Base-by-base conservation (phyloP, 2,888 invertebrate species). In the Galeopsomyia nigrocyanea region DNA sequence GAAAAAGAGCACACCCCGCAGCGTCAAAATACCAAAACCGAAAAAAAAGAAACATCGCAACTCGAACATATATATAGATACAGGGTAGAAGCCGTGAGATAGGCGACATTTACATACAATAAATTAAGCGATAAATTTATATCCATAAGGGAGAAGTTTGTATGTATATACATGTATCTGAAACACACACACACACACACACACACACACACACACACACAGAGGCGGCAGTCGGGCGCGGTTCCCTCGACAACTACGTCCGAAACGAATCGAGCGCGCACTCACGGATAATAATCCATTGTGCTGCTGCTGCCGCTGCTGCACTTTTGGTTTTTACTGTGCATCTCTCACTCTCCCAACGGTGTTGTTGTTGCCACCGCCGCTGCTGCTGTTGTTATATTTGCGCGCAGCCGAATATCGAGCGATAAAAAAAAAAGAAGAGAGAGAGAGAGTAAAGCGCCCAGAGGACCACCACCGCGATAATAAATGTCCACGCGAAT, bases 111-210 rank as follows among this genome's bases (percentile, higher is more conserved):
- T 68, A 68, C 65, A 64, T 69, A 56, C 61, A 21, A 74, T 74
- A 73, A 69, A 69, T 73, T 73, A 69, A 73, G 66, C 65, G 61
- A 60, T 50, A 66, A 69, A 73, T 73, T 73, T 69, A 73, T 69
- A 73, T 73, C 65, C 73, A 66, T 63, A 66, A 66, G 62, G 62
- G 70, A 70, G 63, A 58, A 63, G 53, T 74, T 70, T 73, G 73
- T 73, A 70, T 70, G 66, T 39, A 39, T 39, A 3, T 39, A 3
- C n/a, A n/a, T n/a, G n/a, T n/a, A n/a, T n/a, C n/a, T n/a, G n/a
- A n/a, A n/a, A n/a, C n/a, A n/a, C n/a, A n/a, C n/a, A n/a, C n/a
- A n/a, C n/a, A n/a, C n/a, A n/a, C n/a, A n/a, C n/a, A n/a, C n/a
- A n/a, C n/a, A n/a, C n/a, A n/a, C n/a, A n/a, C n/a, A n/a, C n/a